Evolutionary conservation across 2,797 vertebrate species (phyloP).

Genomic region (Mormyrops attenuatus): DNA sequence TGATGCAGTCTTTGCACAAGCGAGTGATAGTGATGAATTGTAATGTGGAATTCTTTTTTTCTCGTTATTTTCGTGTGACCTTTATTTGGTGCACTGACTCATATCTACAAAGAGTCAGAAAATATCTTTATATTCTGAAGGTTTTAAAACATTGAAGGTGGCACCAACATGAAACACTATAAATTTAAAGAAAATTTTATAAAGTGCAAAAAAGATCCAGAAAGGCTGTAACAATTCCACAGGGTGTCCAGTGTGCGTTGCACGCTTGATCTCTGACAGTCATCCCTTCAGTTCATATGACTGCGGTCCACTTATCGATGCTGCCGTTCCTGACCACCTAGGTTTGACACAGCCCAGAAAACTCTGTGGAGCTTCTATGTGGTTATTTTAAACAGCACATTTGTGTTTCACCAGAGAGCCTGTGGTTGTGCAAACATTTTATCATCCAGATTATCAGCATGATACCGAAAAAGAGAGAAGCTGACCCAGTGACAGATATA

Average conservation of each 20-base stretch:
- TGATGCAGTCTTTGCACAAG: background rate
- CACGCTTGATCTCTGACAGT: background rate
- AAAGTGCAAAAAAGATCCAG: background rate
- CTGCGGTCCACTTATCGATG: background rate
- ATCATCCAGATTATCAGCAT: background rate
- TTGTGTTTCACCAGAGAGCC: background rate
- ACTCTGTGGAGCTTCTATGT: background rate
- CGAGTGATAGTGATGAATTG: background rate
- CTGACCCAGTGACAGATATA: background rate
- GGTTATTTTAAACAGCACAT: background rate
- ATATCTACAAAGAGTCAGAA: background rate
- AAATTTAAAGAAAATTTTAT: background rate
- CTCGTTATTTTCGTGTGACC: background rate
- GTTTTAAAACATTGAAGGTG: background rate
- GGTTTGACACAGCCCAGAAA: background rate
- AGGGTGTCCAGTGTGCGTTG: background rate
- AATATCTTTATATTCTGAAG: background rate
- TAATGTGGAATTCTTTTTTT: background rate
- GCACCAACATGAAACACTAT: background rate
- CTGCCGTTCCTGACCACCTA: background rate
- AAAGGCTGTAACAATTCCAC: background rate
- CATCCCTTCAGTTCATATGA: background rate
- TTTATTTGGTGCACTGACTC: background rate
- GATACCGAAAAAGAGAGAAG: background rate
- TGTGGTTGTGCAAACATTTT: background rate